Base-by-base conservation (phyloP, 2,888 invertebrate species). In the Platycheirus rosarum region DNA sequence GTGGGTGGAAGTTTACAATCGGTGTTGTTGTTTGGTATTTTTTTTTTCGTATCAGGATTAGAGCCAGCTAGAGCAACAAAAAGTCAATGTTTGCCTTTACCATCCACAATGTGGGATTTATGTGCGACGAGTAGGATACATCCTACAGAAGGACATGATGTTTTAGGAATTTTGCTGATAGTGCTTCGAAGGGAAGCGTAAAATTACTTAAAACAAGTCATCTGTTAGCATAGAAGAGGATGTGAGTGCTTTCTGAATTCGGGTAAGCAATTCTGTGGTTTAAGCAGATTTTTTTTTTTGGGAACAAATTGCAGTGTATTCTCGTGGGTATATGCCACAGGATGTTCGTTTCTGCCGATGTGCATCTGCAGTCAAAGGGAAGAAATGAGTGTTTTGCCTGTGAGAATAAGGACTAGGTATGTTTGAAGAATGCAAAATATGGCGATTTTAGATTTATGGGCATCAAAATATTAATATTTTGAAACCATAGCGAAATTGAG, bases 41-140 rank as follows among this genome's bases (percentile, higher is more conserved):
- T 29, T 13, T 40, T 20, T 37, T 57, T 48, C 23, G 23, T 4
- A 23, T 51, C 29, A 32, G 29, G 20, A 68, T 55, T 46, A 32
- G 29, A 23, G 40, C n/a, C n/a, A 32, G 20, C 1, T 32, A 23
- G 48, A 62, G 32, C 20, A 44, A 26, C 60, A 80, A 60, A 75
- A 65, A 80, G 79, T 66, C 80, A 70, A 60, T 80, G 75, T 80
- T 70, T 75, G 80, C 76, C 70, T 65, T 75, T 63, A 62, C 70
- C 66, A 65, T 66, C 70, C 66, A 46, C 57, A 51, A 53, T 53
- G 65, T 62, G 29, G 80, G 63, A 70, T 80, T 80, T 71, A 80
- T 71, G 42, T 46, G 35, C 40, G 53, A 13, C 35, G 37, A 14
- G 18, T 23, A 70, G 26, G 29, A 65, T 20, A 32, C 49, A 75